Evolutionary conservation across 2,797 vertebrate species (phyloP).

Genomic region (Rousettus madagascariensis): DNA sequence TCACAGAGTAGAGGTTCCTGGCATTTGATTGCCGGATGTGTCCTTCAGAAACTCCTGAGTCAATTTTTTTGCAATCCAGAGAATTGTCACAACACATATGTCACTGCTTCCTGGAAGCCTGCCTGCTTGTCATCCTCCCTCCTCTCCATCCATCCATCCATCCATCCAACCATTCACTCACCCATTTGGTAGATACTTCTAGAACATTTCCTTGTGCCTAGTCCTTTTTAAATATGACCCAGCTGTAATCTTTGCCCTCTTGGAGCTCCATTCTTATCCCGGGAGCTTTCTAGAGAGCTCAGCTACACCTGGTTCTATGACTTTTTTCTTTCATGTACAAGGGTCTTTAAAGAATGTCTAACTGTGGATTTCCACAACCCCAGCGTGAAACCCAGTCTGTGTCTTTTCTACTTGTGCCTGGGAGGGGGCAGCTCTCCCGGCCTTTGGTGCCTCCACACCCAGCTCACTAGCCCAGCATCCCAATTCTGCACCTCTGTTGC

Average conservation of each 20-base stretch:
- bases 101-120: not conserved
- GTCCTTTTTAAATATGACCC: not conserved
- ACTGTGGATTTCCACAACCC: not conserved
- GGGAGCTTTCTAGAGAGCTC: not conserved
- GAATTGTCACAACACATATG: not conserved
- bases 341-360: not conserved
- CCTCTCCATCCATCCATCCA: not conserved
- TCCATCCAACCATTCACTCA: not conserved
- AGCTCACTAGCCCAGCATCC: not conserved
- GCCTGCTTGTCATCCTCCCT: not conserved
- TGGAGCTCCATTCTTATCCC: not conserved
- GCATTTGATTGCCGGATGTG: not conserved
- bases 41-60: not conserved
- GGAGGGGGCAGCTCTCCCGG: not conserved
- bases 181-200: not conserved
- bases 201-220: not conserved
- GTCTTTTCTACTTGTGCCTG: not conserved
- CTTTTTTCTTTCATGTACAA: not conserved
- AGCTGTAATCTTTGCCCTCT: not conserved
- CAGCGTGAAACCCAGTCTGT: not conserved
- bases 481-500: constrained; percentile 27
- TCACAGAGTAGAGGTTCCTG: not conserved
- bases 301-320: not conserved
- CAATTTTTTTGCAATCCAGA: not conserved
- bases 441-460: not conserved